These are phyloP conservation scores for Marcusenius ussheri DNA, from an alignment of 2,113 vertebrate species.

Conservation along the genomic window DNA sequence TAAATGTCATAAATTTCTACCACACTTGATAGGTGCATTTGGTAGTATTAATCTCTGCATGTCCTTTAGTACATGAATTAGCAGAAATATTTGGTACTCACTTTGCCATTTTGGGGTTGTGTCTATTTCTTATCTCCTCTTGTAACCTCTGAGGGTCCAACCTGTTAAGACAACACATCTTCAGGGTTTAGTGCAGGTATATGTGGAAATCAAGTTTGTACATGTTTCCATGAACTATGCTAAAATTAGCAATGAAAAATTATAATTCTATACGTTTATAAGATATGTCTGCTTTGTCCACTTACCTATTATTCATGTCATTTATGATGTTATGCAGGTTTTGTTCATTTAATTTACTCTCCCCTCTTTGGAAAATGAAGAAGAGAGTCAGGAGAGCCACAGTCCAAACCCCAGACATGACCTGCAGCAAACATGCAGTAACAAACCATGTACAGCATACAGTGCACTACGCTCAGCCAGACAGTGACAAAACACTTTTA, in stretches of 20 bases:
- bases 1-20: no score
- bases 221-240: neutral
- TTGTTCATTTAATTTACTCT: neutral
- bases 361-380: neutral
- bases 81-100: neutral
- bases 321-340: neutral
- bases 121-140: neutral
- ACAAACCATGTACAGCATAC: neutral
- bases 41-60: neutral
- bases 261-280: neutral
- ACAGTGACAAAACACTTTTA: neutral
- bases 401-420: neutral
- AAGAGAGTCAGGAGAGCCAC: neutral
- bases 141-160: neutral
- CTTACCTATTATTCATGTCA: neutral
- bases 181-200: neutral
- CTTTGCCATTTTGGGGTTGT: neutral
- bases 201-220: neutral
- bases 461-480: neutral
- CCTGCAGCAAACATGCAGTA: neutral
- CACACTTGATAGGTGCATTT: neutral
- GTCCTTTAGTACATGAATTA: neutral
- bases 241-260: neutral
- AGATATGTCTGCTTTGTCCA: neutral
- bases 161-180: neutral